Percentiles rank a stretch among this genome's conserved stretches.
phyloP scores from a whole-genome alignment of 2,113 vertebrate genomes.

The Lethenteron camtschaticum region DNA sequence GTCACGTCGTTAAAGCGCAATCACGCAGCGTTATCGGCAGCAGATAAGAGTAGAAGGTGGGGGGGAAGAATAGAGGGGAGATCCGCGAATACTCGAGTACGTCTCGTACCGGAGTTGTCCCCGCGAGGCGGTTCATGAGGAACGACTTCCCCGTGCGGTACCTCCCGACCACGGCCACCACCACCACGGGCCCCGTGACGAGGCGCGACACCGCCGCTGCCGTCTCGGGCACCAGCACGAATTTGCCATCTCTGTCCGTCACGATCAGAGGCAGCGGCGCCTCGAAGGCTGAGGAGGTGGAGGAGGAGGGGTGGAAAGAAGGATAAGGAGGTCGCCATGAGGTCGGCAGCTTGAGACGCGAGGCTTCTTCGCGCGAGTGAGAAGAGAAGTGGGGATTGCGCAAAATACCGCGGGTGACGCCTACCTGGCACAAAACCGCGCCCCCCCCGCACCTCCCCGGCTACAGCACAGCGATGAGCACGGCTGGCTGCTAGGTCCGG shows the following conservation, averaged over 20 bases:
- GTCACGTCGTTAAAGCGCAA: too few relatives aligned
- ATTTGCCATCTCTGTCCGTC: conserved; percentile 6
- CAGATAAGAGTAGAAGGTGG: neutral
- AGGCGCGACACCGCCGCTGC: conserved; percentile 10
- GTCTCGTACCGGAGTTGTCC: conserved; percentile 11
- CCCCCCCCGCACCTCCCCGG: neutral
- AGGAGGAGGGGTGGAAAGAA: neutral
- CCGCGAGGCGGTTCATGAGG: conserved; percentile 17
- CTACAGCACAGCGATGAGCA: too few relatives aligned
- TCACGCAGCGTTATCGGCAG: neutral
- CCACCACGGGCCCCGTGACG: conserved; percentile 14
- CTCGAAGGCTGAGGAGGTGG: conserved; percentile 8
- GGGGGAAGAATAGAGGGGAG: neutral
- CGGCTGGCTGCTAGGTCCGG: too few relatives aligned
- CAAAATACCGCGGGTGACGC: neutral
- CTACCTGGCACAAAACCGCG: neutral
- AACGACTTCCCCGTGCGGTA: conserved; percentile 17
- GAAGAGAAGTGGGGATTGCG: neutral
- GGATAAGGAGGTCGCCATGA: neutral
- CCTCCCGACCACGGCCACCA: conserved; percentile 16
- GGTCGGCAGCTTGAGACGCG: too few relatives aligned
- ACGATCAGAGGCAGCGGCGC: conserved; percentile 15
- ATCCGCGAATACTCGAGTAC: neutral
- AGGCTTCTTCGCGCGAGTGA: neutral
- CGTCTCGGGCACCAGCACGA: conserved; percentile 10